A percentile compares a stretch with the other conserved stretches of the same genome.
Evolutionary conservation across 1,140 invertebrate genomes (phyloP).

Genomic region (Vanessa atalanta): DNA sequence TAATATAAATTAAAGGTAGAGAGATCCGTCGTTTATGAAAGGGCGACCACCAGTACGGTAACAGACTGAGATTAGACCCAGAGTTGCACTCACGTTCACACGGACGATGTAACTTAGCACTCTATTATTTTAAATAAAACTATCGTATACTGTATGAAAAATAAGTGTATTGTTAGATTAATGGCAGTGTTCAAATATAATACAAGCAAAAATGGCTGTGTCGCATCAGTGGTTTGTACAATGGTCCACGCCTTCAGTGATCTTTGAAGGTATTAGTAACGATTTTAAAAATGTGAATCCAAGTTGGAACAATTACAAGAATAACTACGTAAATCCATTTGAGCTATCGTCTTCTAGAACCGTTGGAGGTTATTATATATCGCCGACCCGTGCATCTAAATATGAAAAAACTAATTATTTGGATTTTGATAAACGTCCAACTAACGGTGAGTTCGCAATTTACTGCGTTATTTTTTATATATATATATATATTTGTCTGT

Average conservation of each 20-base stretch:
- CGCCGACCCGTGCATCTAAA: neutral
- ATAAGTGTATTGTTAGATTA: constrained; percentile 15
- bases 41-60: constrained; percentile 17
- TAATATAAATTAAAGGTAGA: constrained; percentile 19
- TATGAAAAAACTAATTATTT: constrained; percentile 1
- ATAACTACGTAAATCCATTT: constrained; percentile 41
- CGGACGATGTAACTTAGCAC: constrained; percentile 4
- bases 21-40: constrained; percentile 31
- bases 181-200: constrained; percentile 30
- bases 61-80: constrained; percentile 28
- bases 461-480: neutral
- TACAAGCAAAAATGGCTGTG: constrained; percentile 43
- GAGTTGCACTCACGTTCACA: constrained; percentile 21
- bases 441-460: constrained; percentile 19
- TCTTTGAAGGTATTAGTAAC: constrained; percentile 63
- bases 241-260: constrained; percentile 63
- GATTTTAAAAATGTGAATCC: constrained; percentile 57
- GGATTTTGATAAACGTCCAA: constrained; percentile 7
- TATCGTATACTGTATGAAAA: neutral
- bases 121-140: constrained; percentile 16
- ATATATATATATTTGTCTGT: neutral
- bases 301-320: constrained; percentile 45
- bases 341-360: neutral
- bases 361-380: constrained; percentile 10
- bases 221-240: constrained; percentile 76